Evolutionary conservation across 2,888 invertebrate species (phyloP).

Genomic region (Lepidonotus clava): DNA sequence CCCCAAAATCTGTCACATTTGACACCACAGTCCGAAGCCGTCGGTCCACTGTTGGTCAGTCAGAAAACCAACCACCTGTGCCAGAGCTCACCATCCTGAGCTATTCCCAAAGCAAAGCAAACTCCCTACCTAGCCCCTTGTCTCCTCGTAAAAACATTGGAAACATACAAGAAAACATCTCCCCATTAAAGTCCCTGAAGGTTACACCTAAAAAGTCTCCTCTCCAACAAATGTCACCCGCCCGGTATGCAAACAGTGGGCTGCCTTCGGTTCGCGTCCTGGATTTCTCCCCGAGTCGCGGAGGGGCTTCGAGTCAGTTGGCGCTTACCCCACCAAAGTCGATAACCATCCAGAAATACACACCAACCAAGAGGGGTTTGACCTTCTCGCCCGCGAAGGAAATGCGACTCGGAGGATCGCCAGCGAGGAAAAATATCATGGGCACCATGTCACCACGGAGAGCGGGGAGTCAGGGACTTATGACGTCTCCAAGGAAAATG

Average conservation of each 20-base stretch:
- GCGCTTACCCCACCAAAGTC: background rate
- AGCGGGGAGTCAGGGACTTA: background rate
- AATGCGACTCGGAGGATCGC: background rate
- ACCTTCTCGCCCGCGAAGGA: conserved; percentile 43
- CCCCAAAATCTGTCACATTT: background rate
- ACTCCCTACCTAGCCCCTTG: background rate
- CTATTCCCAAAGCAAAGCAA: too few species aligned
- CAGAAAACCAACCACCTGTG: background rate
- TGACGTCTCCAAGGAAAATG: background rate
- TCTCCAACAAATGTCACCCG: background rate
- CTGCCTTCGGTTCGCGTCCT: background rate
- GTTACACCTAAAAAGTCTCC: background rate
- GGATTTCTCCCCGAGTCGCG: conserved; percentile 24
- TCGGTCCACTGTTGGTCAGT: background rate
- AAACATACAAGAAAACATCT: background rate
- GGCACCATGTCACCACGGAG: background rate
- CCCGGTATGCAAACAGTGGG: background rate
- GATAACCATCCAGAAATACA: background rate
- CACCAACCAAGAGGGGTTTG: background rate
- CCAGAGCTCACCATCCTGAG: too few species aligned
- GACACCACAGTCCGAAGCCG: background rate
- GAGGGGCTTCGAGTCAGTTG: background rate
- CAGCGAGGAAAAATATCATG: background rate
- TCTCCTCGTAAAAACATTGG: background rate
- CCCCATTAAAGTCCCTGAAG: too few species aligned